A percentile compares a stretch with the other conserved stretches of the same genome.
Conservation (phyloP, 2,113 vertebrate genomes). For the Colossoma macropomum region DNA sequence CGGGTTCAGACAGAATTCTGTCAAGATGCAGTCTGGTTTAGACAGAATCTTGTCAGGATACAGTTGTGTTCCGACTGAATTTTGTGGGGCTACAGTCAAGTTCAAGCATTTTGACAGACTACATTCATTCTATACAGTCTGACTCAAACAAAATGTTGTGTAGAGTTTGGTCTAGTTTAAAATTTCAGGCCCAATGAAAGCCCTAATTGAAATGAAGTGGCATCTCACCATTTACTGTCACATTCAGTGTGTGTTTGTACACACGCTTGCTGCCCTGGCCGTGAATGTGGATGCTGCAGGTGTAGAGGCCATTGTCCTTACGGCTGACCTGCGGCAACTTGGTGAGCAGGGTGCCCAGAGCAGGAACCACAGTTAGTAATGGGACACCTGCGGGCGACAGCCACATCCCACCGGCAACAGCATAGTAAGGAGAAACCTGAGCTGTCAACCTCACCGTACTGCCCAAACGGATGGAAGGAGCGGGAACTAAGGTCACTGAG, state of each 20-base stretch:
- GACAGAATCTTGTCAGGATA: too few relatives aligned
- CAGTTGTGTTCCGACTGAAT: too few relatives aligned
- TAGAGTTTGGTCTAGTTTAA: background rate
- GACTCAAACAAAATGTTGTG: background rate
- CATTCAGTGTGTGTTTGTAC: slow-evolving; percentile 60
- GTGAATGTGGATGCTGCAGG: slow-evolving; percentile 61
- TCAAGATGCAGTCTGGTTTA: too few relatives aligned
- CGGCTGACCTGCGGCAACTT: slow-evolving; percentile 68
- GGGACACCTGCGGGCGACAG: slow-evolving; percentile 49
- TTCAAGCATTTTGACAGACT: background rate
- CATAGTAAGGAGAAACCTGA: slow-evolving; percentile 54
- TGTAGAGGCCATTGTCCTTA: slow-evolving; percentile 65
- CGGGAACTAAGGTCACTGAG: slow-evolving; percentile 61
- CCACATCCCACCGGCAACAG: slow-evolving; percentile 66
- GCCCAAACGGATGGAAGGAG: slow-evolving; percentile 51
- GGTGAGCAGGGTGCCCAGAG: slow-evolving; percentile 53
- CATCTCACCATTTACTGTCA: slow-evolving; percentile 68
- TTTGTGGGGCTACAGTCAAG: background rate
- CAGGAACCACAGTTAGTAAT: slow-evolving; percentile 56
- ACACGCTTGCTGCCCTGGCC: slow-evolving; percentile 42
- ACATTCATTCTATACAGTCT: too few relatives aligned
- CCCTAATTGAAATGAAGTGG: background rate
- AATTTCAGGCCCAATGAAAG: background rate
- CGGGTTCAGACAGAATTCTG: background rate
- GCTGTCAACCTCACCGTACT: slow-evolving; percentile 70